Base-by-base conservation (phyloP, 2,797 vertebrate genomes). In the Sarcoramphus papa region DNA sequence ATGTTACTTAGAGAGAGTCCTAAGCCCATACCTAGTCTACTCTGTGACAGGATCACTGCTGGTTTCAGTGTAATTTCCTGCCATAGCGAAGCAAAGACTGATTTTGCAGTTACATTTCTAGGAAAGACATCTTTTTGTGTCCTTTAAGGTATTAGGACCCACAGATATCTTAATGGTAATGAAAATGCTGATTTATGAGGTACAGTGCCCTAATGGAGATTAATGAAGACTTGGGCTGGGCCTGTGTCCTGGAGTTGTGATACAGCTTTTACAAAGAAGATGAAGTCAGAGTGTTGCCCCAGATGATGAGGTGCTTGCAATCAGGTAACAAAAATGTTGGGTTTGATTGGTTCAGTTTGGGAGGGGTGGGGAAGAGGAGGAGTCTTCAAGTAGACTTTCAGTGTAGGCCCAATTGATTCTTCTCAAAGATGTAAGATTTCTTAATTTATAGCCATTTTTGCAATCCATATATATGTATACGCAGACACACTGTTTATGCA, bases 381-480 rank as follows among this genome's bases (percentile, higher is more conserved):
- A n/a, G 17, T n/a, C 31, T 64, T 89, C 56, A n/a, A 33, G 16
- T 20, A n/a, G 14, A 31, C 8, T 80, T 83, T 57, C 50, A 40
- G 10, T 2, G 0, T 75, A 22, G 10, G 35, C 28, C 11, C 9
- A 22, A 10, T 8, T 40, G 13, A 48, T 60, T 56, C 33, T 59
- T 27, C 41, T 72, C 41, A 68, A 70, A 77, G 48, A 35, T 22
- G 11, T 19, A 73, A 40, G 31, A 56, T 70, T 85, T 83, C 43
- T 76, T 56, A n/a, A 64, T 67, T 83, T 59, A 35, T 7, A 80
- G 14, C 3, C 10, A 12, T 28, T 91, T 87, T 73, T 16, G 18
- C 51, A 60, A 18, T 33, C 59, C 11, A 2, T 14, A 3, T 51
- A 8, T 3, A 3, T 48, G 12, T 41, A 18, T 19, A 50, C 0